Evolutionary conservation across 2,888 invertebrate genomes (phyloP).

Genomic region (Escarpia spicata): DNA sequence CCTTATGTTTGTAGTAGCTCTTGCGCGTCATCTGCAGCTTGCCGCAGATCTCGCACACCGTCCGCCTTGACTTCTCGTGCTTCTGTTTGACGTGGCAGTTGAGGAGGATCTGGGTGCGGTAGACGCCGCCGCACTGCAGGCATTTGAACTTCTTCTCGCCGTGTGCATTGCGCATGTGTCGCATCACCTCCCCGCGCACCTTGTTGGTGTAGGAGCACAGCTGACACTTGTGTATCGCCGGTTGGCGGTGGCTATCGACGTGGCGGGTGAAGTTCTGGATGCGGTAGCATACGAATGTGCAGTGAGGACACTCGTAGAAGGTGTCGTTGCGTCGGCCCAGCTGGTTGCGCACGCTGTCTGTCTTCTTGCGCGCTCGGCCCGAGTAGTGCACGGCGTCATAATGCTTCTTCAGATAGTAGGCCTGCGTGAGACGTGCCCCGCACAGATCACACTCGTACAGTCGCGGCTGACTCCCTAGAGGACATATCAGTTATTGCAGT

Average conservation of each 20-base stretch:
- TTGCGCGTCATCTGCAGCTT: background rate
- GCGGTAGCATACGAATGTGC: slow-evolving; percentile 23
- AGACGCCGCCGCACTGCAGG: background rate
- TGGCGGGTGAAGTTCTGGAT: slow-evolving; percentile 30
- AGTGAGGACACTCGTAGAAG: slow-evolving; percentile 28
- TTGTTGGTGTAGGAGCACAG: slow-evolving; percentile 25
- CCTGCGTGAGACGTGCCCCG: background rate
- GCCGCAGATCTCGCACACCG: slow-evolving; percentile 28
- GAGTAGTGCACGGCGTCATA: background rate
- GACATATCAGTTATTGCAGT: no score
- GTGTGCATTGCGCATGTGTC: slow-evolving; percentile 32
- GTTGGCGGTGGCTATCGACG: slow-evolving; percentile 25
- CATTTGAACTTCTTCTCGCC: slow-evolving; percentile 25
- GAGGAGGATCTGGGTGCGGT: slow-evolving; percentile 26
- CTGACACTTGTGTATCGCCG: slow-evolving; percentile 24
- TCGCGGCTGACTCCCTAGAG: background rate
- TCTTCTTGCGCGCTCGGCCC: background rate
- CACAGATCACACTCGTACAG: background rate
- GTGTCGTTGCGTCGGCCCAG: slow-evolving; percentile 14
- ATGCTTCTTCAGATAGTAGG: background rate
- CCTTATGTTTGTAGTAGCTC: slow-evolving; percentile 21
- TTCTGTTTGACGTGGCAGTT: slow-evolving; percentile 28
- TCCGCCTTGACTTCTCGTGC: slow-evolving; percentile 7
- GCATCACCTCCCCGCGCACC: slow-evolving; percentile 20
- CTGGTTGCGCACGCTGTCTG: background rate